Conservation (phyloP, 2,113 vertebrate genomes). For the Proterorhinus semilunaris region DNA sequence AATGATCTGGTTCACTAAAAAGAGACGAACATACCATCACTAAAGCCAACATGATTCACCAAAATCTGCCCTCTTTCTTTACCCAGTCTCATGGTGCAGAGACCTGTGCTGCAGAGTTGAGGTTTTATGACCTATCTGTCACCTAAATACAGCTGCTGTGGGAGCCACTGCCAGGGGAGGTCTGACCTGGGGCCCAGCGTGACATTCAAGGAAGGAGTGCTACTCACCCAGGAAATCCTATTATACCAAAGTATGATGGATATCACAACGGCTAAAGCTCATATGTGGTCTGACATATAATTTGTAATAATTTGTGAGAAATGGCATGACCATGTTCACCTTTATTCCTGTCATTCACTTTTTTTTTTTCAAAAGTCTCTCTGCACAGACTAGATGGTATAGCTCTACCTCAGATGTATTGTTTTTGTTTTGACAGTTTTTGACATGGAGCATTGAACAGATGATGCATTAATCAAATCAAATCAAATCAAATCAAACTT, state of each 20-base stretch:
- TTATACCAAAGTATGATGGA: conserved; percentile 80
- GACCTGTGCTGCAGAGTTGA: conserved; percentile 46
- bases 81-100: conserved; percentile 30
- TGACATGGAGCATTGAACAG: background rate
- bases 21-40: no score
- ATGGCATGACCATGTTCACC: conserved; percentile 46
- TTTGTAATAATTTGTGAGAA: conserved; percentile 74
- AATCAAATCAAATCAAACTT: no score
- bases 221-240: conserved; percentile 76
- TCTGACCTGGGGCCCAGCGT: conserved; percentile 72
- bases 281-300: conserved; percentile 75
- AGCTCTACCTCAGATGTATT: background rate
- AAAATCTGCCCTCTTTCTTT: conserved; percentile 29
- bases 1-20: no score
- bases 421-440: conserved; percentile 2
- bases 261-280: conserved; percentile 66
- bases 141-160: conserved; percentile 59
- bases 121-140: conserved; percentile 76
- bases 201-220: conserved; percentile 76
- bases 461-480: background rate
- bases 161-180: conserved; percentile 64
- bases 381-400: conserved; percentile 13
- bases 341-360: conserved; percentile 55
- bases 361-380: conserved; percentile 34
- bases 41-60: background rate